Base-by-base conservation (phyloP, 2,113 vertebrate species). In the Channa argus region DNA sequence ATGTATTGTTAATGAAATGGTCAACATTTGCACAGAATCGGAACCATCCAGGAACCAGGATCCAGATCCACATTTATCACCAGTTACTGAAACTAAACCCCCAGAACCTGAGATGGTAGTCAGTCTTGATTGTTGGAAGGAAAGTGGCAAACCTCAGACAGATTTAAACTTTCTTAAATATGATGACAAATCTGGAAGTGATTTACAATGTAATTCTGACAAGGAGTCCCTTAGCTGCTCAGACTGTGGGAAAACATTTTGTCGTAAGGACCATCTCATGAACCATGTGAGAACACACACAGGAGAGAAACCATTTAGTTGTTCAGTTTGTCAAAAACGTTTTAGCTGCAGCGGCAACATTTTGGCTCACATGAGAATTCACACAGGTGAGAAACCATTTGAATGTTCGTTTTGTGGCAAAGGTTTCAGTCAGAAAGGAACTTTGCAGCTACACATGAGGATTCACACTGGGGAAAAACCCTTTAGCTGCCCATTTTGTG, bases 351-450 rank as follows among this genome's bases (percentile, higher is more conserved):
- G 88, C 46, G 34, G 84, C 62, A 9, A 89, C 84, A 63, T 93
- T 82, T 11, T 90, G 90, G 58, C 88, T 71, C 14, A 87, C 86
- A 80, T 74, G 75, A 83, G 68, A 33, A 69, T 71, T 5, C 84
- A 86, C 61, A 71, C 68, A 0, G 78, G 64, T 1, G 81, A 74
- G 66, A 77, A 82, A 47, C 85, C 78, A 0, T 77, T 79, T 12
- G 15, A 6, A 12, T 95, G 94, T 59, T 77, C 83, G 0, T 86
- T 92, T 7, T 95, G 94, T 0, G 92, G 93, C 8, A 94, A 94
- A 80, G 80, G 88, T 46, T 95, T 95, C 86, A 88, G 88, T 1
- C 71, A 60, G 9, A 83, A 83, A 10, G 75, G 71, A 60, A 61
- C 75, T 5, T 3, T 84, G 11, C 65, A 74, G 65, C 52, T 69